Base-by-base conservation (phyloP, 2,113 vertebrate genomes). In the Cryptotis parvus region DNA sequence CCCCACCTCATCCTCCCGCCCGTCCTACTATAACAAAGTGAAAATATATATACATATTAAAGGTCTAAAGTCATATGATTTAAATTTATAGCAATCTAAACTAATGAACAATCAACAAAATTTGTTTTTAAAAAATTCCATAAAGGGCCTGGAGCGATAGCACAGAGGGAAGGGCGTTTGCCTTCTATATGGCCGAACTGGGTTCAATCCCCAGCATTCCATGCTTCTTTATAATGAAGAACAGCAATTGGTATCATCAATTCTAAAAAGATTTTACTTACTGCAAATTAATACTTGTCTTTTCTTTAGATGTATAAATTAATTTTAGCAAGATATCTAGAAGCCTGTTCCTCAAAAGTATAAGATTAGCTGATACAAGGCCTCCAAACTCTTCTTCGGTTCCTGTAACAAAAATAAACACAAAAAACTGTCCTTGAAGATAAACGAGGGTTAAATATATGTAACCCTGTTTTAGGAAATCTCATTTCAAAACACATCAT, bases 251-350 rank as follows among this genome's bases (percentile, higher is more conserved):
- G 49, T 79, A 85, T 31, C 14, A 72, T 63, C 10, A 87, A 45
- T 52, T 89, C 37, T 69, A 84, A 87, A 84, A 88, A 85, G 61
- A 80, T 69, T 92, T 41, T 95, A 98, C 99, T 99, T 97, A 99
- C 99, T 99, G 99, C 35, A 98, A 97, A 88, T 99, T 99, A 83
- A 99, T 98, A 33, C 97, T 97, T 95, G 98, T 98, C 89, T 99
- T 99, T 97, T 99, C 99, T 94, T 99, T 99, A 80, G 98, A 99
- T 70, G 98, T 99, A 96, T 99, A 99, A 1, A 99, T 97, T 94
- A 99, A 98, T 91, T 98, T 98, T 69, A 99, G 98, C 91, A 99
- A 98, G 93, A 99, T 99, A 96, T 99, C 99, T 93, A 99, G 97
- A 94, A 99, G 98, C 74, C 98, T 98, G 94, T 99, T 99, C 41